phyloP scores from a whole-genome alignment of 2,888 invertebrate species.

The Polylopha cassiicola region DNA sequence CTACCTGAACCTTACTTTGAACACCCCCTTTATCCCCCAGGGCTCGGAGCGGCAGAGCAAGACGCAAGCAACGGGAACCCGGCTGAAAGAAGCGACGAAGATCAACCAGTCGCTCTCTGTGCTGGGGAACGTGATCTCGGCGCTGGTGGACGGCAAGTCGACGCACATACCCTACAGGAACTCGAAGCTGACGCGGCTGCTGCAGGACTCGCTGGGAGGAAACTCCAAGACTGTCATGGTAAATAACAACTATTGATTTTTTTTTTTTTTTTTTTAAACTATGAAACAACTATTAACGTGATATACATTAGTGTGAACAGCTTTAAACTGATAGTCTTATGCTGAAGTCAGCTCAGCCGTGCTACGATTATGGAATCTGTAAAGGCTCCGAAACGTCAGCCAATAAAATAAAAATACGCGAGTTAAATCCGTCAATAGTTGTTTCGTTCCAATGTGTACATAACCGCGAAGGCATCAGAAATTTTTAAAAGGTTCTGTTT shows the following conservation, averaged over 20 bases:
- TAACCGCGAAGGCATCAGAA: too few species aligned
- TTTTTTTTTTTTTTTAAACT: too few species aligned
- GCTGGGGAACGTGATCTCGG: slow-evolving; percentile 98
- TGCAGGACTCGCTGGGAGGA: slow-evolving; percentile 98
- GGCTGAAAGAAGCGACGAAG: slow-evolving; percentile 97
- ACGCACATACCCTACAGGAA: slow-evolving; percentile 99
- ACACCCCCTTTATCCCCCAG: slow-evolving; percentile 55
- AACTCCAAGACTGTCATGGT: slow-evolving; percentile 97
- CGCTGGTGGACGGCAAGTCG: slow-evolving; percentile 97
- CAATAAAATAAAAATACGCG: too few species aligned
- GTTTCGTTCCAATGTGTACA: too few species aligned
- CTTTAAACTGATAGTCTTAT: too few species aligned
- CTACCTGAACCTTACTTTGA: slow-evolving; percentile 56
- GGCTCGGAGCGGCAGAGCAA: slow-evolving; percentile 98
- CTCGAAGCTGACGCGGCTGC: slow-evolving; percentile 94
- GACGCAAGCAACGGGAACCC: slow-evolving; percentile 94
- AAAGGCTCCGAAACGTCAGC: too few species aligned
- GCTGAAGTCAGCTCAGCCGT: too few species aligned
- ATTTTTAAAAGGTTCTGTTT: too few species aligned
- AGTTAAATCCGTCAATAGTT: too few species aligned
- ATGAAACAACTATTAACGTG: too few species aligned
- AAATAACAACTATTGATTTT: slow-evolving; percentile 28
- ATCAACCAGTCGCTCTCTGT: slow-evolving; percentile 98
- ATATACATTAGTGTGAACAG: too few species aligned
- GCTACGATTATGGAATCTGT: too few species aligned